Evolutionary conservation across 2,888 invertebrate genomes (phyloP), one percentile per base, ranked within the genome.

Genomic region (Diachrysia chrysitis): DNA sequence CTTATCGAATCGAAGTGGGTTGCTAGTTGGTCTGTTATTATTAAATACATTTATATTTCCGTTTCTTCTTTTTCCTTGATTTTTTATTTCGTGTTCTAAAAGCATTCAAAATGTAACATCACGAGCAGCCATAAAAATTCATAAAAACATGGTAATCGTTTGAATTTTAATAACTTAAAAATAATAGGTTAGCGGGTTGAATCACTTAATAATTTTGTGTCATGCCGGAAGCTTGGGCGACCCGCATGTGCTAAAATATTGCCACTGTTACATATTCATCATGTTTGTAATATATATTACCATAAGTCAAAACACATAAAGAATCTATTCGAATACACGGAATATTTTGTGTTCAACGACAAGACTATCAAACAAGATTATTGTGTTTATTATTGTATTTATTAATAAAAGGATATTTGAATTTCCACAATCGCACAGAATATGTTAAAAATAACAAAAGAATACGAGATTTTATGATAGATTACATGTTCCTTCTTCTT

Each of bases 1-100:
- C 81, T 92, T 93, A 93, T 93, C 93, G 84, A 76, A 54, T 71
- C 70, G 76, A 88, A 86, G 82, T 89, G 81, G 89, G 88, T 87
- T 89, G 83, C 79, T 75, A 82, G 78, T 78, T 61, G 82, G 67
- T 63, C 65, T 70, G 67, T 71, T 79, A 73, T 63, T 78, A 75
- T 78, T 78, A 69, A n/a, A 69, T 61, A 62, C 63, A 71, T 73
- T 76, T 65, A 69, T 79, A 75, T 83, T 83, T 83, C 79, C 78
- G 74, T 75, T 81, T 19, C 74, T 59, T 58, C 55, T 46, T 58
- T n/a, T 48, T 65, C 63, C 66, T 66, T 35, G 46, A 63, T 73
- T 78, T 32, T 48, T 66, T 76, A 63, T 69, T 77, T 63, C 29
- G 61, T 63, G 23, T n/a, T n/a, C n/a, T n/a, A n/a, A n/a, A 76